Evolutionary conservation across 1,140 invertebrate species (phyloP).

Genomic region (Spodoptera litura): DNA sequence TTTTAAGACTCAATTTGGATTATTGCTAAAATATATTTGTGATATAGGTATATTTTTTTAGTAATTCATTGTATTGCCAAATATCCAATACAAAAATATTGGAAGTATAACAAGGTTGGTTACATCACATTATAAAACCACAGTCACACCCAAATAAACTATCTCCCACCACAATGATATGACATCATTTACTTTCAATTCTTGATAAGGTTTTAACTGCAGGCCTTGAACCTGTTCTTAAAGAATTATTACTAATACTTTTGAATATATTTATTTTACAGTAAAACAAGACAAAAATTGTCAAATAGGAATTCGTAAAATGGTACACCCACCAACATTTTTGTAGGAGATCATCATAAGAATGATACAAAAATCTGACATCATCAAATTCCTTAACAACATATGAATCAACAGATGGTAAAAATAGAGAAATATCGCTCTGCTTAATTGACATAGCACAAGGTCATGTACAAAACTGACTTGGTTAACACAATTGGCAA

Average conservation of each 20-base stretch:
- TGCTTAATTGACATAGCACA: slow-evolving; percentile 56
- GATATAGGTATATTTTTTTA: background rate
- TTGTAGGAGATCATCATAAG: slow-evolving; percentile 20
- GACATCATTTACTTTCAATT: slow-evolving; percentile 46
- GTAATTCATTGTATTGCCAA: background rate
- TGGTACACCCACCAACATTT: background rate
- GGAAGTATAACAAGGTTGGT: slow-evolving; percentile 26
- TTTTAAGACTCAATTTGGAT: slow-evolving; percentile 5
- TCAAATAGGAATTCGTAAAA: background rate
- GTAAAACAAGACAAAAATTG: background rate
- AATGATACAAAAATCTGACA: slow-evolving; percentile 55
- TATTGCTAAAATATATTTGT: background rate
- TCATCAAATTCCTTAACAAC: slow-evolving; percentile 53
- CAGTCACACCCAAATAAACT: slow-evolving; percentile 44
- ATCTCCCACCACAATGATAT: slow-evolving; percentile 33
- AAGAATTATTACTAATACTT: background rate
- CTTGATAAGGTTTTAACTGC: slow-evolving; percentile 15
- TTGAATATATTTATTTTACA: too few relatives aligned
- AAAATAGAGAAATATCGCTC: slow-evolving; percentile 60
- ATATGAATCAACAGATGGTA: slow-evolving; percentile 58
- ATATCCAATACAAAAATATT: background rate
- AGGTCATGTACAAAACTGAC: slow-evolving; percentile 50
- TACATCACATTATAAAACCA: slow-evolving; percentile 23
- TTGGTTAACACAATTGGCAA: slow-evolving; percentile 3
- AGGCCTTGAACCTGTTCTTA: background rate